Percentiles rank a stretch among this genome's conserved stretches.
phyloP scores from a whole-genome alignment of 1,140 invertebrate species.

The Nasonia longicornis region DNA sequence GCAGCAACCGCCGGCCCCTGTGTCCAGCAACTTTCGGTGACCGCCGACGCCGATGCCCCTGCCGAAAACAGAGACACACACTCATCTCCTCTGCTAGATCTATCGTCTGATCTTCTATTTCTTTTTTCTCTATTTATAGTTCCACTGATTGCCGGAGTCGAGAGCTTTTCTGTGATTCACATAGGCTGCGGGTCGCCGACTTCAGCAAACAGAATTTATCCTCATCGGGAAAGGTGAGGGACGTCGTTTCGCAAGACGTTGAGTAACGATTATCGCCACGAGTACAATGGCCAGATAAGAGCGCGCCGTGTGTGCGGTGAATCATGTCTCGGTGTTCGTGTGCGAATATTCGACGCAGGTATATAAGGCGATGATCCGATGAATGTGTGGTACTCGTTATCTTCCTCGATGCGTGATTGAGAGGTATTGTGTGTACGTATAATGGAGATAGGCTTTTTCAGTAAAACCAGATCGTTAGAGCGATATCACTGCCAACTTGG shows the following conservation, averaged over 20 bases:
- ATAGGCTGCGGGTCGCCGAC: too few relatives aligned
- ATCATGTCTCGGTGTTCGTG: neutral
- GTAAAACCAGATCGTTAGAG: too few relatives aligned
- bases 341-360: neutral
- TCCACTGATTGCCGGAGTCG: too few relatives aligned
- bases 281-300: neutral
- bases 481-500: too few relatives aligned
- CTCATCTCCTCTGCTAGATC: neutral
- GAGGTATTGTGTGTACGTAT: too few relatives aligned
- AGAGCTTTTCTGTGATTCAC: too few relatives aligned
- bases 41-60: conserved; percentile 68
- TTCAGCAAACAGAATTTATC: too few relatives aligned
- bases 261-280: neutral
- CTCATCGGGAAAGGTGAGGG: neutral
- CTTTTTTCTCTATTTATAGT: too few relatives aligned
- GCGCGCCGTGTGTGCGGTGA: neutral
- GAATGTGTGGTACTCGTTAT: neutral
- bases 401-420: too few relatives aligned
- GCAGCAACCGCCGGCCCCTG: conserved; percentile 60
- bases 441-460: too few relatives aligned
- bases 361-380: neutral
- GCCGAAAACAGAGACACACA: conserved; percentile 53
- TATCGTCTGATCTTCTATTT: neutral
- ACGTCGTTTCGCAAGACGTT: neutral
- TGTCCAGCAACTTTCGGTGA: conserved; percentile 71